Evolutionary conservation across 2,797 vertebrate species (phyloP).

Genomic region (Lepus oiostolus): DNA sequence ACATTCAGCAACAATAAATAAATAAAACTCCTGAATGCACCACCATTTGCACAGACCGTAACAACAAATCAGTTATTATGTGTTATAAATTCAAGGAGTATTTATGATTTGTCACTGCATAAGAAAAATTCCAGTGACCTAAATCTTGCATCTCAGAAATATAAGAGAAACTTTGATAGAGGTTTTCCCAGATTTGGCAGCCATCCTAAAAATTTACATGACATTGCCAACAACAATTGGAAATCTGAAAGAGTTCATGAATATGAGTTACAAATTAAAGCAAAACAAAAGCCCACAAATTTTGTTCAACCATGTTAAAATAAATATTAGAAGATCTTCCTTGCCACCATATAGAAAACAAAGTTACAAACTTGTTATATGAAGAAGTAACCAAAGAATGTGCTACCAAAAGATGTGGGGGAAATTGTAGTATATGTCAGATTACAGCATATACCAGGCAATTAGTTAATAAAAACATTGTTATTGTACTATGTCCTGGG

Average conservation of each 20-base stretch:
- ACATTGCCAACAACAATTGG: not conserved
- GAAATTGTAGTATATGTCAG: not conserved
- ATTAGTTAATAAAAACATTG: not conserved
- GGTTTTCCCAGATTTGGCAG: not conserved
- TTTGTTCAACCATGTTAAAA: not conserved
- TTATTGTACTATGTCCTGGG: not conserved
- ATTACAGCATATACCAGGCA: not conserved
- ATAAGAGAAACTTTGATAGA: not conserved
- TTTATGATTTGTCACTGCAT: not conserved
- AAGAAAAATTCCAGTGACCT: not conserved
- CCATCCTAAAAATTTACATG: not conserved
- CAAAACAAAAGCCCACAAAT: not conserved
- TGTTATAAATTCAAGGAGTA: not conserved
- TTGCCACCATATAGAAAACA: not conserved
- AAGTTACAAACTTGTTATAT: not conserved
- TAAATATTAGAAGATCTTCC: not conserved
- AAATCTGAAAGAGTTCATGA: slow-evolving; percentile 16
- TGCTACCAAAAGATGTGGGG: not conserved
- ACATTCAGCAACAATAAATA: slow-evolving; percentile 13
- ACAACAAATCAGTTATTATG: not conserved
- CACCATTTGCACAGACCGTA: not conserved
- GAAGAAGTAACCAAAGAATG: not conserved
- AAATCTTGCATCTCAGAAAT: not conserved
- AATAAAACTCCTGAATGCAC: not conserved
- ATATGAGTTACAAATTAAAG: not conserved